Conservation (phyloP, 1,140 invertebrate species). For the Psilanteris sp. region DNA sequence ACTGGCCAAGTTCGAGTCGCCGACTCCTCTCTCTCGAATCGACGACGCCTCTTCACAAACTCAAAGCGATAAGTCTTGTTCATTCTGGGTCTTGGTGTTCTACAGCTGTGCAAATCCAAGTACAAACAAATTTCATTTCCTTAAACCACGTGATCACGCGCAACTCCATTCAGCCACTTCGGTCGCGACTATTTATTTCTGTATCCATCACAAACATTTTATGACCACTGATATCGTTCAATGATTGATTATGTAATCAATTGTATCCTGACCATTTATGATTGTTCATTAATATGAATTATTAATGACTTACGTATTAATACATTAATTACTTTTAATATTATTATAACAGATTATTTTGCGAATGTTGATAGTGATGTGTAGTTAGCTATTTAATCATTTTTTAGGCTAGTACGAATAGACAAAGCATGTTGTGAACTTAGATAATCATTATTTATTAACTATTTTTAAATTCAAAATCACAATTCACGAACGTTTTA, state of each 20-base stretch:
- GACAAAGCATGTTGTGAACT: conserved; percentile 69
- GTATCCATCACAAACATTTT: conserved; percentile 35
- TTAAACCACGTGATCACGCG: conserved; percentile 19
- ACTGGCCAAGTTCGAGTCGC: conserved; percentile 18
- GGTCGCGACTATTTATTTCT: conserved; percentile 24
- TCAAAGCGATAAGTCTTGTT: conserved; percentile 63
- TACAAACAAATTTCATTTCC: conserved; percentile 26
- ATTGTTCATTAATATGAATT: conserved; percentile 30
- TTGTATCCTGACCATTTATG: conserved; percentile 22
- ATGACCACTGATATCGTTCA: conserved; percentile 22
- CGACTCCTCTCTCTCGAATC: conserved; percentile 42
- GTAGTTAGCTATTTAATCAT: conserved; percentile 65
- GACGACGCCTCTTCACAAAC: conserved; percentile 33
- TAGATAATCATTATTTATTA: conserved; percentile 67
- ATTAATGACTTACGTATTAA: conserved; percentile 28
- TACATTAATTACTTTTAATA: conserved; percentile 34
- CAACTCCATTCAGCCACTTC: not conserved
- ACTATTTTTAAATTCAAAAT: conserved; percentile 59
- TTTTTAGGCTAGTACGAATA: conserved; percentile 65
- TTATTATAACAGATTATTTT: conserved; percentile 51
- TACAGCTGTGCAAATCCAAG: conserved; percentile 27
- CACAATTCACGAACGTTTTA: conserved; percentile 54
- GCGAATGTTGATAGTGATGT: conserved; percentile 64
- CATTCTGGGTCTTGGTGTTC: conserved; percentile 58
- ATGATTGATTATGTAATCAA: conserved; percentile 16